phyloP scores from a whole-genome alignment of 2,888 invertebrate genomes.

The Epistrophe grossulariae region DNA sequence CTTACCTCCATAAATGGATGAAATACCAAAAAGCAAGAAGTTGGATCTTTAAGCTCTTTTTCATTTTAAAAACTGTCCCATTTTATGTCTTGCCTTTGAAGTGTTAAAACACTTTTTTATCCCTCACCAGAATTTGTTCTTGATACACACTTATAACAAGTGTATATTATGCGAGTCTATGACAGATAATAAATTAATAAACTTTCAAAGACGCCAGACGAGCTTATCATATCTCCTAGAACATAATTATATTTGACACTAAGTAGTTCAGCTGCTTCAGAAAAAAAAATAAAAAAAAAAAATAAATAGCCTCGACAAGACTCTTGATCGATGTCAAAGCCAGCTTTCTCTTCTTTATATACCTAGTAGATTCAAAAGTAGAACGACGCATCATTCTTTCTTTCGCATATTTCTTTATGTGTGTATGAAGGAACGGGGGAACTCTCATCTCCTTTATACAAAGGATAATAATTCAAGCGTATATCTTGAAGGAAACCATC shows the following conservation, averaged over 20 bases:
- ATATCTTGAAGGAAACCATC: slow-evolving; percentile 39
- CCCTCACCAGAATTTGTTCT: too few species aligned
- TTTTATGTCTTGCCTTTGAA: too few species aligned
- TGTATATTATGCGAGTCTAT: neutral
- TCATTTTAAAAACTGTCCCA: too few species aligned
- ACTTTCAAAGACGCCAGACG: neutral
- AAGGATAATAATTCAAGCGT: slow-evolving; percentile 38
- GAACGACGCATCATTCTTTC: slow-evolving; percentile 14
- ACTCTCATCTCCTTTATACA: slow-evolving; percentile 14
- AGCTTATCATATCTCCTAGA: slow-evolving; percentile 22
- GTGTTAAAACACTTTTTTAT: too few species aligned
- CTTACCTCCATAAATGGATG: too few species aligned
- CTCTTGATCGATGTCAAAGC: slow-evolving; percentile 45
- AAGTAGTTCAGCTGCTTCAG: slow-evolving; percentile 11
- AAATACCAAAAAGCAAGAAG: too few species aligned
- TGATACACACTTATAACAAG: neutral
- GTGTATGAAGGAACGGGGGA: neutral
- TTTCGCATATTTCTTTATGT: slow-evolving; percentile 8
- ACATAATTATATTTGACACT: slow-evolving; percentile 48
- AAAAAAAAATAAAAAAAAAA: neutral
- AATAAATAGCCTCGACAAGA: slow-evolving; percentile 7
- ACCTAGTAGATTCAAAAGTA: slow-evolving; percentile 22
- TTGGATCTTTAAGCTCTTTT: too few species aligned
- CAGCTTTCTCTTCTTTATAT: slow-evolving; percentile 17
- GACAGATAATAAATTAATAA: slow-evolving; percentile 18